These are phyloP conservation scores for Deilephila porcellus DNA, from an alignment of 2,888 invertebrate species.

Conservation along the genomic window DNA sequence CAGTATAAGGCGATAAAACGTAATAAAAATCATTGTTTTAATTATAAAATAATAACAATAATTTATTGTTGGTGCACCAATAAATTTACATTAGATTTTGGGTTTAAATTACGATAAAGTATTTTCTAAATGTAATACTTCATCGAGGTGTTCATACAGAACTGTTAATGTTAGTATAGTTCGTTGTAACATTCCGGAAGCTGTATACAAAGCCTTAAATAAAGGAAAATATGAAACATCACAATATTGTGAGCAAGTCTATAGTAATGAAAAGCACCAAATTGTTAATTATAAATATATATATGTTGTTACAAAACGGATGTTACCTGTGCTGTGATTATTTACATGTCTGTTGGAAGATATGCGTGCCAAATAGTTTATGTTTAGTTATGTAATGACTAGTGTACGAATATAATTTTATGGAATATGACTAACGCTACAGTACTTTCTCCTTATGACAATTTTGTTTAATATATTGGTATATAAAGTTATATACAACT, in stretches of 20 bases:
- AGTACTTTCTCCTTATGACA: constrained; percentile 62
- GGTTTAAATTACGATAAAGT: neutral
- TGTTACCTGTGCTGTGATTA: constrained; percentile 66
- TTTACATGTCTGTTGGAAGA: constrained; percentile 65
- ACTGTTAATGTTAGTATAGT: constrained; percentile 79
- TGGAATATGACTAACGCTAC: constrained; percentile 34
- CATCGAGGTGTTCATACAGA: constrained; percentile 37
- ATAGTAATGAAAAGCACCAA: constrained; percentile 70
- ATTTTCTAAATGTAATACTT: constrained; percentile 36
- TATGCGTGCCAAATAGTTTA: constrained; percentile 46
- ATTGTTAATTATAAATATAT: constrained; percentile 65
- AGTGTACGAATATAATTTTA: constrained; percentile 61
- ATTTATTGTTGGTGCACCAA: constrained; percentile 63
- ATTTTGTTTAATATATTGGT: constrained; percentile 80
- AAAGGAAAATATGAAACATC: constrained; percentile 69
- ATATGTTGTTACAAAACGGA: constrained; percentile 55
- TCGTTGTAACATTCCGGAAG: constrained; percentile 83
- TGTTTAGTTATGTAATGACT: constrained; percentile 65
- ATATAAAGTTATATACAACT: constrained; percentile 82
- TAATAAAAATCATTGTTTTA: constrained; percentile 26
- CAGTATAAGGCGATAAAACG: constrained; percentile 34
- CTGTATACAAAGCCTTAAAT: constrained; percentile 83
- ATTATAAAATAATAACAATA: constrained; percentile 33
- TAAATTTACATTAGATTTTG: constrained; percentile 38
- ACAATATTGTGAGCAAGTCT: constrained; percentile 74